A percentile compares a stretch with the other conserved stretches of the same genome.
Evolutionary conservation across 1,140 invertebrate species (phyloP).

Genomic region (Ceratina australensis): DNA sequence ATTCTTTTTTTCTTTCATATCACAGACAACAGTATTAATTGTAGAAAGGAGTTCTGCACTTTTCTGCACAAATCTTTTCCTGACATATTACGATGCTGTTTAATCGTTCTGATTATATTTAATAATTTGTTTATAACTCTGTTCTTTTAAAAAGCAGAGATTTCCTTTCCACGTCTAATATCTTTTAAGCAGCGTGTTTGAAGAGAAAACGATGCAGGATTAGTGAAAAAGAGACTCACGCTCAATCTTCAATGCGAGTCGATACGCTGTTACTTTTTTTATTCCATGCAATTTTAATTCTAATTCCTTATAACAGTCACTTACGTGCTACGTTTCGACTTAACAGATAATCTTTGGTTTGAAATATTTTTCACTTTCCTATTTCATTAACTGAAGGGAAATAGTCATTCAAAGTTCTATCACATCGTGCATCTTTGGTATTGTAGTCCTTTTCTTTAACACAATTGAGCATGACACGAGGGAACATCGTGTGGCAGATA

Average conservation of each 20-base stretch:
- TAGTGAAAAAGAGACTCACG: not conserved
- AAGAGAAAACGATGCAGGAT: not conserved
- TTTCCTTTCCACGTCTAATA: not conserved
- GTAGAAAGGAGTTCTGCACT: too few species aligned
- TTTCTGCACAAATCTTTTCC: too few species aligned
- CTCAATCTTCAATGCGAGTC: not conserved
- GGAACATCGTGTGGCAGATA: not conserved
- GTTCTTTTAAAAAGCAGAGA: too few species aligned
- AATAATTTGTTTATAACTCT: too few species aligned
- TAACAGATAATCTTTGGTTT: conserved; percentile 11
- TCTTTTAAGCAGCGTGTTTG: not conserved
- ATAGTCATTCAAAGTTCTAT: not conserved
- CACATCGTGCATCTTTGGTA: not conserved
- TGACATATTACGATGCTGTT: too few species aligned
- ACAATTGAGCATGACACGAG: not conserved
- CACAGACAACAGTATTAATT: conserved; percentile 8
- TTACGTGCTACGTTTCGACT: not conserved
- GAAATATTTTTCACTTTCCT: not conserved
- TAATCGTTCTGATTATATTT: too few species aligned
- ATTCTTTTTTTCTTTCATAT: conserved; percentile 6
- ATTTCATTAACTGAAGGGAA: not conserved
- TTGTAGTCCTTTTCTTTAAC: not conserved
- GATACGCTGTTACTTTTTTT: not conserved
- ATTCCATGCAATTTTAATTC: not conserved
- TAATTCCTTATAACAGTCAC: conserved; percentile 5